A percentile compares a stretch with the other conserved stretches of the same genome.
These are phyloP conservation scores for Hylaea fasciaria DNA, from an alignment of 2,888 invertebrate species.

Conservation along the genomic window DNA sequence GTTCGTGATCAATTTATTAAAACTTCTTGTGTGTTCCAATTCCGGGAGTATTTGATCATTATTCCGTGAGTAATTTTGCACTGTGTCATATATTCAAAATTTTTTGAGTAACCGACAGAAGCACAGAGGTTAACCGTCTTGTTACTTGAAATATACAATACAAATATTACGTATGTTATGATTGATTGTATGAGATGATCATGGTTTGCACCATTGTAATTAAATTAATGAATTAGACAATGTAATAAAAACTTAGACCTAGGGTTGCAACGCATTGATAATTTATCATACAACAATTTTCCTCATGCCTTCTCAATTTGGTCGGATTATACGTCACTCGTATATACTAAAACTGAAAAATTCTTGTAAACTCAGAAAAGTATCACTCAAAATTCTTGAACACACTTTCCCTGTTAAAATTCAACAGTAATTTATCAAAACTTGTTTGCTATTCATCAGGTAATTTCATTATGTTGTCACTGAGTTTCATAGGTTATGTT, in stretches of 20 bases:
- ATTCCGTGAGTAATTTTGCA: conserved; percentile 8
- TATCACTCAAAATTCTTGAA: too few species aligned
- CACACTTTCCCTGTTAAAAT: too few species aligned
- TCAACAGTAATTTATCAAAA: not conserved
- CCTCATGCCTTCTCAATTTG: conserved; percentile 1
- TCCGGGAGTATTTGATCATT: not conserved
- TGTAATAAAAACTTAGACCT: too few species aligned
- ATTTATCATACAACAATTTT: not conserved
- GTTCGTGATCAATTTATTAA: not conserved
- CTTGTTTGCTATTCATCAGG: not conserved
- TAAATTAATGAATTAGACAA: too few species aligned
- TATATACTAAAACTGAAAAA: conserved; percentile 24
- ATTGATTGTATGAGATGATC: too few species aligned
- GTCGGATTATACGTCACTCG: conserved; percentile 34
- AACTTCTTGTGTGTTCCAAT: not conserved
- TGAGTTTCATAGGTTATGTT: conserved; percentile 14
- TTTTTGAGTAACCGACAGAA: conserved; percentile 7
- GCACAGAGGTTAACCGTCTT: conserved; percentile 3
- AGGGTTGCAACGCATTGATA: not conserved
- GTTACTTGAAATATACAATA: conserved; percentile 3
- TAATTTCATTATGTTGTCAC: not conserved
- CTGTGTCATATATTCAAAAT: conserved; percentile 8
- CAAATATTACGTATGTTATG: too few species aligned
- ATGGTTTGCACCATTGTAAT: too few species aligned
- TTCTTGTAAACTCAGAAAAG: conserved; percentile 8